Base-by-base conservation (phyloP, 1,140 invertebrate genomes). In the Drosophila bifasciata region DNA sequence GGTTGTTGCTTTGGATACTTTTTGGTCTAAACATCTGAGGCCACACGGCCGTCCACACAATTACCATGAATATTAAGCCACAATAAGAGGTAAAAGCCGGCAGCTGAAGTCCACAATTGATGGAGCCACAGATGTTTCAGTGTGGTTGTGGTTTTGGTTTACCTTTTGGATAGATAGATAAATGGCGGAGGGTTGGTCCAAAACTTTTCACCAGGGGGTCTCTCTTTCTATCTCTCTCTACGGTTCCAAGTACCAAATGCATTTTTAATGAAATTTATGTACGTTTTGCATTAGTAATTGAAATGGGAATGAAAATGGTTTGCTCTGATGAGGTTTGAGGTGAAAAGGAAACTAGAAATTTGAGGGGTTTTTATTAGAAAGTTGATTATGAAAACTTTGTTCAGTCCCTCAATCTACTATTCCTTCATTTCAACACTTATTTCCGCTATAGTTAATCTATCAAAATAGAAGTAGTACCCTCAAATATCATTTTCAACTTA, bases 211-310 rank as follows among this genome's bases (percentile, higher is more conserved):
- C n/a, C 32, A 32, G 40, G 21, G 39, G 28, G 44, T 15, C 7
- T 17, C 32, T 1, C 3, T 1, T 11, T 36, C 32, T n/a, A n/a
- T 36, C 9, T 13, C 9, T 32, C 9, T 32, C 28, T 9, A 2
- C 5, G 8, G 2, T 46, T 55, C 15, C 11, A 68, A 56, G 63
- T 23, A 69, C 62, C 46, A 86, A 81, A 88, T 88, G 64, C 61
- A 88, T 88, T 81, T 81, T 81, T 88, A 88, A 86, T 86, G 73
- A 83, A 88, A 86, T 86, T 88, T 88, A 88, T 86, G 74, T 61
- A 17, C 43, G 50, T 61, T 69, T 36, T 45, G 63, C 76, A 80
- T 86, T 80, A 70, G 81, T 70, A 58, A 74, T 76, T 69, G 28
- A 49, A 76, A 60, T 15, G 51, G 41, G 17, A 63, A 58, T 53